A percentile compares a stretch with the other conserved stretches of the same genome.
phyloP scores from a whole-genome alignment of 2,888 invertebrate species.

The Teinopalpus imperialis region DNA sequence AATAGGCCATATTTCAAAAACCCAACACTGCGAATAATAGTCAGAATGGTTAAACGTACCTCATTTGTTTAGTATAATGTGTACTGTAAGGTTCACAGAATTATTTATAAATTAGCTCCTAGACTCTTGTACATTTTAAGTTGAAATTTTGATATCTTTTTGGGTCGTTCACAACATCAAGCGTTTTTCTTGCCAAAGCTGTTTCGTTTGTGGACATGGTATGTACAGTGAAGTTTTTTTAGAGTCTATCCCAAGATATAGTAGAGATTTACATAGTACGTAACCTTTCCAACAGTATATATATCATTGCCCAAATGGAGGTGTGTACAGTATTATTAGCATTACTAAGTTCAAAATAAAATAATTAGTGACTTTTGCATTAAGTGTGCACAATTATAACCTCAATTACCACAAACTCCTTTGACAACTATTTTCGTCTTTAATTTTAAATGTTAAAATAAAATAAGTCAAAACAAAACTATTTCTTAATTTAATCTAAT shows the following conservation, averaged over 20 bases:
- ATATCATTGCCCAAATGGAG: constrained; percentile 56
- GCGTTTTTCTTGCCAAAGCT: constrained; percentile 66
- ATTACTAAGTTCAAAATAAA: constrained; percentile 68
- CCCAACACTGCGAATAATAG: constrained; percentile 55
- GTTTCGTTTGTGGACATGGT: constrained; percentile 34
- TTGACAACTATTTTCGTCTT: too few species aligned
- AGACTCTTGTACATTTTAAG: constrained; percentile 42
- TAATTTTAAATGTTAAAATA: too few species aligned
- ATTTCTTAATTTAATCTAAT: too few species aligned
- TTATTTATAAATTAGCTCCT: constrained; percentile 56
- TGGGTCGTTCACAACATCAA: not conserved
- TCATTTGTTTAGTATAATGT: constrained; percentile 72
- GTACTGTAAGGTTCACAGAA: constrained; percentile 59
- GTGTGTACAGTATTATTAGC: constrained; percentile 81
- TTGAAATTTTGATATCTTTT: constrained; percentile 20
- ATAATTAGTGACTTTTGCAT: constrained; percentile 34
- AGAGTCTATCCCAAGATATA: constrained; percentile 19
- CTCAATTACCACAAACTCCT: too few species aligned
- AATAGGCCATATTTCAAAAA: constrained; percentile 45
- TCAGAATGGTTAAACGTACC: constrained; percentile 79
- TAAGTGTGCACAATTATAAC: constrained; percentile 31
- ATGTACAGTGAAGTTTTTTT: constrained; percentile 50
- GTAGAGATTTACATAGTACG: constrained; percentile 16
- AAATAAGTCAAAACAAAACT: too few species aligned
- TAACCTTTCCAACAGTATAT: constrained; percentile 30